A percentile compares a stretch with the other conserved stretches of the same genome.
These are phyloP conservation scores for Enteromius paludinosus DNA, from an alignment of 2,797 vertebrate species.

Conservation along the genomic window DNA sequence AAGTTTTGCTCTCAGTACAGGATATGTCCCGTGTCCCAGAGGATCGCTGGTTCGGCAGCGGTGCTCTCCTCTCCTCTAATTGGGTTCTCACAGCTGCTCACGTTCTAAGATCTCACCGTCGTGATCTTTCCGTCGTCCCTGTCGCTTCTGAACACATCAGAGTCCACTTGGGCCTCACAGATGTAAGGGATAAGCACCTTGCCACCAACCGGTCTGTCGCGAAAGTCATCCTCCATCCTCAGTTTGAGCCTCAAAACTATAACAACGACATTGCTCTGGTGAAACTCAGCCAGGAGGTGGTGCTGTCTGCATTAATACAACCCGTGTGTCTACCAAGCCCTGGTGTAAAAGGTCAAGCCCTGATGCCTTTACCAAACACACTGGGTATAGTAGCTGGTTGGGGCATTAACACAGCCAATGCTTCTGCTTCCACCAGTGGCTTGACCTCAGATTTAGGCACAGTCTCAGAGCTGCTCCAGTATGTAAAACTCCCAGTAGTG, in stretches of 20 bases:
- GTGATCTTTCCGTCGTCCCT: constrained; percentile 85
- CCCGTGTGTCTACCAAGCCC: constrained; percentile 88
- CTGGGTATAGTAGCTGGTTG: constrained; percentile 94
- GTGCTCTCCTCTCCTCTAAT: constrained; percentile 86
- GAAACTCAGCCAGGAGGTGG: constrained; percentile 80
- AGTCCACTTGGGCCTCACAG: constrained; percentile 86
- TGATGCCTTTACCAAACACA: constrained; percentile 78
- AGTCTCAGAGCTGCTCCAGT: constrained; percentile 88
- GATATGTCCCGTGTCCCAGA: constrained; percentile 90
- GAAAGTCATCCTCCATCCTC: constrained; percentile 85
- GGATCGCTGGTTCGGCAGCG: constrained; percentile 91
- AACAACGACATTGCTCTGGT: constrained; percentile 94
- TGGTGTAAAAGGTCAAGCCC: constrained; percentile 68
- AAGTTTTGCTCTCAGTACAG: constrained; percentile 90
- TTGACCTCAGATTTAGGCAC: constrained; percentile 74
- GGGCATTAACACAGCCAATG: constrained; percentile 90
- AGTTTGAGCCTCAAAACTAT: constrained; percentile 91
- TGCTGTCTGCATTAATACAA: constrained; percentile 76
- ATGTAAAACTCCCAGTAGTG: constrained; percentile 92
- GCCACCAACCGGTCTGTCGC: constrained; percentile 82
- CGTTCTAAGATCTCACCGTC: constrained; percentile 87
- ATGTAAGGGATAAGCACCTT: constrained; percentile 77
- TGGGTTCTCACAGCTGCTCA: constrained; percentile 96
- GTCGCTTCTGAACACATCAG: constrained; percentile 86
- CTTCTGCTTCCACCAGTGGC: constrained; percentile 76